Evolutionary conservation across 1,140 invertebrate species (phyloP).

Genomic region (Bombus terrestris): DNA sequence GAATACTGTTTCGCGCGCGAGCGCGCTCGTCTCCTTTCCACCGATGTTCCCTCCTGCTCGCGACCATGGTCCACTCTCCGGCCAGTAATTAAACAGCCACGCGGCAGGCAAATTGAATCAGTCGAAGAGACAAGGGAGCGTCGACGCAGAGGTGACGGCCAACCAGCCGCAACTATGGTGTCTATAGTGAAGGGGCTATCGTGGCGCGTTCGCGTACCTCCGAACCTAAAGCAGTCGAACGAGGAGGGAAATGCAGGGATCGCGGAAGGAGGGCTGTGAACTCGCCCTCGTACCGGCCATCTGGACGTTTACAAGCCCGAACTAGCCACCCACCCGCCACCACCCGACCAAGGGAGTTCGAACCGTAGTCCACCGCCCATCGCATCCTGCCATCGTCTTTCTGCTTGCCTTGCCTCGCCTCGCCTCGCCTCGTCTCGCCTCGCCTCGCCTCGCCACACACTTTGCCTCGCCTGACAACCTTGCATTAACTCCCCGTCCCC

Average conservation of each 20-base stretch:
- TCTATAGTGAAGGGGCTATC: constrained; percentile 74
- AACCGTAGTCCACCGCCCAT: constrained; percentile 64
- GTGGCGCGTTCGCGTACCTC: constrained; percentile 56
- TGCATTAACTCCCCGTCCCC: constrained; percentile 79
- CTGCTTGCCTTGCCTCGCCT: constrained; percentile 17
- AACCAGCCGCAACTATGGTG: constrained; percentile 81
- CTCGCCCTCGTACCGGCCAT: constrained; percentile 47
- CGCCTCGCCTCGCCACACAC: constrained; percentile 22
- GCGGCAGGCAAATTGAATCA: constrained; percentile 82
- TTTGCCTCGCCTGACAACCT: constrained; percentile 67
- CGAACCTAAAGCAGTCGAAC: constrained; percentile 45
- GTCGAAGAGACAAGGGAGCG: constrained; percentile 82
- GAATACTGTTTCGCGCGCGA: constrained; percentile 18
- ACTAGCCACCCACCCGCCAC: constrained; percentile 52
- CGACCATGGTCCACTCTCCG: constrained; percentile 78
- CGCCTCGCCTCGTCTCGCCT: constrained; percentile 20
- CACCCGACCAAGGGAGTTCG: constrained; percentile 58
- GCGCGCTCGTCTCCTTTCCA: constrained; percentile 23
- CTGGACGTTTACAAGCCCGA: constrained; percentile 66
- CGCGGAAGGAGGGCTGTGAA: constrained; percentile 22
- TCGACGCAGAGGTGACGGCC: constrained; percentile 82
- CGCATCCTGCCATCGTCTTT: constrained; percentile 62
- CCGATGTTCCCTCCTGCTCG: constrained; percentile 51
- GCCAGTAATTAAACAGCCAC: constrained; percentile 83
- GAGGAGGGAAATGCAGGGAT: constrained; percentile 50